Conservation (phyloP, 92 coral and sea anemone species). For the Zoanthus sansibaricus region DNA sequence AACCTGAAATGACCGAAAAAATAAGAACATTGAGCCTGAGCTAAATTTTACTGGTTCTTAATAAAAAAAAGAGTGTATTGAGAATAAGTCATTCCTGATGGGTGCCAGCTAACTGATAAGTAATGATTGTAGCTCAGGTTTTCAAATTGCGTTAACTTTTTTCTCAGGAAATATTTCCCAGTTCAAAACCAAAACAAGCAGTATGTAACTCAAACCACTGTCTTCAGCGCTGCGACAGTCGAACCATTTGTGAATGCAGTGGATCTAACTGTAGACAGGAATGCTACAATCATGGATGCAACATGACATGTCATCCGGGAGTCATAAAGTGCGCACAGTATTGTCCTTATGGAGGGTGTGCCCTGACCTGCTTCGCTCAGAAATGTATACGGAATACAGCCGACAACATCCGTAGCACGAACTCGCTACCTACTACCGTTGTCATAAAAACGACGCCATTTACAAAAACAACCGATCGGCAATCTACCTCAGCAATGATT, state of each 20-base stretch:
- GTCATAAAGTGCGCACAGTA: constrained; percentile 10
- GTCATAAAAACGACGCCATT: neutral
- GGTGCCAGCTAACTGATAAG: too few species aligned
- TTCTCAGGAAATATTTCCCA: neutral
- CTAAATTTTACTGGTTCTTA: too few species aligned
- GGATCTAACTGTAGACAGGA: constrained; percentile 6
- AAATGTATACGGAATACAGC: neutral
- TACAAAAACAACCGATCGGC: neutral
- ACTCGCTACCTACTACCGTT: too few species aligned
- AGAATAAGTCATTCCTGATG: too few species aligned
- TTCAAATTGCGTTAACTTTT: neutral
- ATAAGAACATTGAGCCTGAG: too few species aligned
- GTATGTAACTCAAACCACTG: neutral
- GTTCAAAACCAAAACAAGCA: neutral
- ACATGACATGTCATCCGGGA: constrained; percentile 19
- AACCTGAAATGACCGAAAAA: too few species aligned
- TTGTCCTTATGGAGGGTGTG: neutral
- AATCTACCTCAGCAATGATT: neutral
- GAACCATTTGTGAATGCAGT: constrained; percentile 9
- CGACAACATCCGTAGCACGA: neutral
- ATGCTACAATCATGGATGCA: constrained; percentile 11
- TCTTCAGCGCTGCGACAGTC: constrained; percentile 16
- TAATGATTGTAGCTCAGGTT: too few species aligned
- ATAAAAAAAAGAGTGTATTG: too few species aligned
- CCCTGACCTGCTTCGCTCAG: neutral